A percentile compares a stretch with the other conserved stretches of the same genome.
These are phyloP conservation scores for Agraylea sexmaculata DNA, from an alignment of 1,140 invertebrate species.

Conservation along the genomic window DNA sequence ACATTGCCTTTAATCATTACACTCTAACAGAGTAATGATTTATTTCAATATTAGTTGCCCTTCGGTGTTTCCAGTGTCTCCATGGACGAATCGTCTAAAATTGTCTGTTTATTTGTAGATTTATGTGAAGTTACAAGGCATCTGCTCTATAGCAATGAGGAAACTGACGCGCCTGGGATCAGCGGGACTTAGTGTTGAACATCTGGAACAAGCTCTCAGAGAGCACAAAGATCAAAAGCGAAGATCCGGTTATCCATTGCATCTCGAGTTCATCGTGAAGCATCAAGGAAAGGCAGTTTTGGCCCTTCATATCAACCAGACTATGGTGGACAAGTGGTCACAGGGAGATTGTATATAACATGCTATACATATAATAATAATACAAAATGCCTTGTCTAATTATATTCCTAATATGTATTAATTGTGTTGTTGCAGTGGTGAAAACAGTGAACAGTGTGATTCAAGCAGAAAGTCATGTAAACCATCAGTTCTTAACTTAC, in stretches of 20 bases:
- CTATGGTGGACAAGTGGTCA: constrained; percentile 18
- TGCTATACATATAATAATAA: neutral
- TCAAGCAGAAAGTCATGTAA: constrained; percentile 18
- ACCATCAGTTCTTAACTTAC: constrained; percentile 19
- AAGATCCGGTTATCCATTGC: constrained; percentile 7
- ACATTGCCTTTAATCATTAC: no score
- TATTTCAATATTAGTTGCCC: neutral
- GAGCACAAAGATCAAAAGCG: constrained; percentile 4
- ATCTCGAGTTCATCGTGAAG: constrained; percentile 18
- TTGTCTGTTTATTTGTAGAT: constrained; percentile 12
- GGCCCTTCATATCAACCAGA: constrained; percentile 18
- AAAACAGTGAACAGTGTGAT: constrained; percentile 15
- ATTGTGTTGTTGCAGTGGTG: constrained; percentile 14
- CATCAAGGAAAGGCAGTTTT: constrained; percentile 16
- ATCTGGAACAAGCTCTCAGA: constrained; percentile 10
- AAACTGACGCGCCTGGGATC: constrained; percentile 13
- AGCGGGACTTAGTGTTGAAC: constrained; percentile 7
- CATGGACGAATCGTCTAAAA: neutral
- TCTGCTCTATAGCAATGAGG: constrained; percentile 11
- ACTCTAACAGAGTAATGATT: no score
- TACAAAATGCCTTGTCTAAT: neutral
- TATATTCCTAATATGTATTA: neutral
- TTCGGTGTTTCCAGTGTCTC: neutral
- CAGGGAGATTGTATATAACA: constrained; percentile 13
- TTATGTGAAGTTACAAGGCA: constrained; percentile 17